Evolutionary conservation across 2,888 invertebrate species (phyloP), one percentile per base, ranked within the genome.

Genomic region (Lepidochitona cinerea): DNA sequence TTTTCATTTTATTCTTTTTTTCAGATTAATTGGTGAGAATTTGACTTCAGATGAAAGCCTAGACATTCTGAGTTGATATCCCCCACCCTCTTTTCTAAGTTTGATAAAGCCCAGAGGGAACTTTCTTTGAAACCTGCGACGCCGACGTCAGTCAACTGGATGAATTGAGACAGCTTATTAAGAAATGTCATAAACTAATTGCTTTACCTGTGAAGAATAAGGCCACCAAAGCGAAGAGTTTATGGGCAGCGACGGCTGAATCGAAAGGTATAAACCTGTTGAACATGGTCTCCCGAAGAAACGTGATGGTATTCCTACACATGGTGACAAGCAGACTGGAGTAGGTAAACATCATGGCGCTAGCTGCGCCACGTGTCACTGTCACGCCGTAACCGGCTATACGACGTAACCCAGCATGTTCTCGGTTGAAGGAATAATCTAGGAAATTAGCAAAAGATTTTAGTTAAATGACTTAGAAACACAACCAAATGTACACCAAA

Each of bases 301-400:
- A 85, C 0, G 93, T 93, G 68, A 93, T 92, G n/a, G 91, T 90
- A 84, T 94, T 93, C 66, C 93, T 90, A 80, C 93, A 93, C 93
- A 93, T 93, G 5, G 93, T 93, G 1, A 94, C 84, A 52, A 94
- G 88, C 9, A 94, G 88, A 4, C 92, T 91, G 2, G 93, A 92
- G 85, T 92, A 93, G 26, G 92, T 91, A 84, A 93, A 93, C 93
- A 93, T 93, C 92, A 93, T 93, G 12, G 92, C 93, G 37, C 93
- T 93, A 5, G 93, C 93, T 0, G 93, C 93, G 23, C 93, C 93
- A 81, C 93, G 89, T 1, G 93, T 93, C 49, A 93, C 84, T 4
- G 93, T 92, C 6, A 93, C 92, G 41, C 93, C 93, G 81, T 92
- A 92, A 9, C 93, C 93, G n/a, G 93, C 92, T 78, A 93, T 92